Evolutionary conservation across 2,113 vertebrate species (phyloP).

Genomic region (Dolichotis patagonum): DNA sequence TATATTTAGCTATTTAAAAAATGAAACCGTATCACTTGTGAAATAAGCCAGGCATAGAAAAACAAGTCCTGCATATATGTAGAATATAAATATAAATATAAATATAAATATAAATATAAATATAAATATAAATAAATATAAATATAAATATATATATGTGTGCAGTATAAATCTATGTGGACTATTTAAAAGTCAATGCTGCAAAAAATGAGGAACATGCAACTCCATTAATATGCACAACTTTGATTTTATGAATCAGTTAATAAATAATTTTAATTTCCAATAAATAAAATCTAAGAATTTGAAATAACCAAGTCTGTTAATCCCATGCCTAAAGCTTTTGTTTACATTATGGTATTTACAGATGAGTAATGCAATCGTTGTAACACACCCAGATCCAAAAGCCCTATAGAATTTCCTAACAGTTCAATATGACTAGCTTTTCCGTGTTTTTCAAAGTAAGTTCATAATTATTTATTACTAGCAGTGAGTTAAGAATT

Average conservation of each 20-base stretch:
- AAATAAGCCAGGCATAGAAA: not conserved
- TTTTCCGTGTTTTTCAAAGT: not conserved
- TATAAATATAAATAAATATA: too few relatives aligned
- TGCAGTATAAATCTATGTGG: too few relatives aligned
- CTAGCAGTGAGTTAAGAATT: slow-evolving; percentile 15
- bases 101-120: too few relatives aligned
- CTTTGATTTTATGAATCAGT: not conserved
- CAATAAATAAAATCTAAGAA: slow-evolving; percentile 28
- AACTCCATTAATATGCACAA: not conserved
- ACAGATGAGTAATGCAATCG: not conserved
- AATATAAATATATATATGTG: too few relatives aligned
- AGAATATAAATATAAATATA: too few relatives aligned
- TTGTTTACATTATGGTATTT: not conserved
- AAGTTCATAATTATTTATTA: not conserved
- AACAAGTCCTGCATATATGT: not conserved
- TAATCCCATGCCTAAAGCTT: not conserved
- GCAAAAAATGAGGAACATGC: not conserved
- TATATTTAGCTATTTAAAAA: not conserved
- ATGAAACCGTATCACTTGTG: not conserved
- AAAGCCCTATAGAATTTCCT: not conserved
- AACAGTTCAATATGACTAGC: not conserved
- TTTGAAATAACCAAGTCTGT: not conserved
- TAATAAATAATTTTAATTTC: not conserved
- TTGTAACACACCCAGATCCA: not conserved
- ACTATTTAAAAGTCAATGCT: not conserved